Percentiles rank a stretch among this genome's conserved stretches.
Conservation (phyloP, 1,140 invertebrate species). For the Formica exsecta region DNA sequence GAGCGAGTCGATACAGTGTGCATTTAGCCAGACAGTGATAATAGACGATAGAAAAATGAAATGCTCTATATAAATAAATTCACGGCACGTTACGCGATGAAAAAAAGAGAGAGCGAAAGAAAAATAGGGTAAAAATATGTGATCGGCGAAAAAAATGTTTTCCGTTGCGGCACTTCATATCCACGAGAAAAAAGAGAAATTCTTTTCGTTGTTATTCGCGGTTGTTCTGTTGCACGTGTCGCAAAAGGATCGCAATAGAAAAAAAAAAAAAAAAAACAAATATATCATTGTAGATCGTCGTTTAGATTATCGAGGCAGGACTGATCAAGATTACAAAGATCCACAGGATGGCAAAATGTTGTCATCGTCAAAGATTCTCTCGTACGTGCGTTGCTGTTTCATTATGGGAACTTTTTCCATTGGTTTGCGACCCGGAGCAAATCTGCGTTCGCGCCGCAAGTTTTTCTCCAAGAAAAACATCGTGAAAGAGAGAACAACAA, state of each 20-base stretch:
- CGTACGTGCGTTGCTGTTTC: not conserved
- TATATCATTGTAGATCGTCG: not conserved
- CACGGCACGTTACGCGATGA: conserved; percentile 18
- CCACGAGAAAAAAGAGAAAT: conserved; percentile 73
- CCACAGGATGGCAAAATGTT: conserved; percentile 25
- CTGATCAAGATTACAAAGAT: conserved; percentile 82
- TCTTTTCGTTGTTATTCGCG: conserved; percentile 7
- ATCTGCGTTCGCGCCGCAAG: conserved; percentile 52
- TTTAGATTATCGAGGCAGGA: conserved; percentile 74
- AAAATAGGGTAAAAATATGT: conserved; percentile 49
- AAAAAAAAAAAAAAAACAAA: conserved; percentile 35
- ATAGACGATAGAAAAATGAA: conserved; percentile 38
- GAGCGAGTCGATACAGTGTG: conserved; percentile 29
- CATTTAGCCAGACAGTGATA: conserved; percentile 44
- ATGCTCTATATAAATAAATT: conserved; percentile 35
- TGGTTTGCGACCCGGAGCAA: conserved; percentile 15
- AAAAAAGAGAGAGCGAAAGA: conserved; percentile 35
- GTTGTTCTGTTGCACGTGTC: not conserved
- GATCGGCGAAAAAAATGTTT: conserved; percentile 41
- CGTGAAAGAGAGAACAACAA: conserved; percentile 67
- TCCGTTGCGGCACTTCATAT: conserved; percentile 84
- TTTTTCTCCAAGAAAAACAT: conserved; percentile 70
- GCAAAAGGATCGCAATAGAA: conserved; percentile 34
- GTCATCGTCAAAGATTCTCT: not conserved
- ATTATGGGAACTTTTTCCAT: conserved; percentile 7